phyloP scores from a whole-genome alignment of 2,797 vertebrate species.

The Acrossocheilus wenchowensis region DNA sequence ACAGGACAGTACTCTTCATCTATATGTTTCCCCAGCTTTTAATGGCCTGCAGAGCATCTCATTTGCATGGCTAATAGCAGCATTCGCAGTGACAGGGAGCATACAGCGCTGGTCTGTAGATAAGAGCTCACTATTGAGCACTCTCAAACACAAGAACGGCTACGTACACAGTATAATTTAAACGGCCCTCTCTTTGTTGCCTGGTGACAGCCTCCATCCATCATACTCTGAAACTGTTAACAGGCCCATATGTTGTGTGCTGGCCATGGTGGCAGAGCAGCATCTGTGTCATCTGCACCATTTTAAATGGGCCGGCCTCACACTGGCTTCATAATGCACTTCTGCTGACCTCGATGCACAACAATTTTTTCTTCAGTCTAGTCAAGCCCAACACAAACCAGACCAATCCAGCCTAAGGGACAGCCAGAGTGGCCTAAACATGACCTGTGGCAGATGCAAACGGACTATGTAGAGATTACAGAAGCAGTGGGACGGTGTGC shows the following conservation, averaged over 20 bases:
- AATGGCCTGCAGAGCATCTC: constrained; percentile 17
- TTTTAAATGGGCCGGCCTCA: constrained; percentile 48
- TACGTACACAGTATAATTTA: constrained; percentile 52
- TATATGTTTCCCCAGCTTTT: constrained; percentile 41
- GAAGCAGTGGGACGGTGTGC: background rate
- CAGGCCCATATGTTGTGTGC: constrained; percentile 76
- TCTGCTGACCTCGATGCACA: constrained; percentile 66
- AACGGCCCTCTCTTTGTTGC: constrained; percentile 55
- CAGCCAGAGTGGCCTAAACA: background rate
- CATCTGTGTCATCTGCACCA: constrained; percentile 72
- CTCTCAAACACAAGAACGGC: constrained; percentile 43
- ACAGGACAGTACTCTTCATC: constrained; percentile 34
- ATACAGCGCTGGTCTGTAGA: constrained; percentile 41
- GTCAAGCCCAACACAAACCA: constrained; percentile 7
- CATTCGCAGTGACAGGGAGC: constrained; percentile 26
- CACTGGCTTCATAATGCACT: constrained; percentile 63
- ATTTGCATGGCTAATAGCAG: constrained; percentile 62
- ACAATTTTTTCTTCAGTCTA: constrained; percentile 13
- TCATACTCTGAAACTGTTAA: constrained; percentile 76
- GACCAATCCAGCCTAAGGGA: background rate
- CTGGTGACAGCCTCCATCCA: constrained; percentile 78
- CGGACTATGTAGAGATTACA: background rate
- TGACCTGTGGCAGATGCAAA: background rate
- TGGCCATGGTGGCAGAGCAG: constrained; percentile 65
- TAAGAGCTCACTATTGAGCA: constrained; percentile 43